Percentiles rank a stretch among this genome's conserved stretches.
Conservation (phyloP, 2,113 vertebrate species). For the Papio anubis region DNA sequence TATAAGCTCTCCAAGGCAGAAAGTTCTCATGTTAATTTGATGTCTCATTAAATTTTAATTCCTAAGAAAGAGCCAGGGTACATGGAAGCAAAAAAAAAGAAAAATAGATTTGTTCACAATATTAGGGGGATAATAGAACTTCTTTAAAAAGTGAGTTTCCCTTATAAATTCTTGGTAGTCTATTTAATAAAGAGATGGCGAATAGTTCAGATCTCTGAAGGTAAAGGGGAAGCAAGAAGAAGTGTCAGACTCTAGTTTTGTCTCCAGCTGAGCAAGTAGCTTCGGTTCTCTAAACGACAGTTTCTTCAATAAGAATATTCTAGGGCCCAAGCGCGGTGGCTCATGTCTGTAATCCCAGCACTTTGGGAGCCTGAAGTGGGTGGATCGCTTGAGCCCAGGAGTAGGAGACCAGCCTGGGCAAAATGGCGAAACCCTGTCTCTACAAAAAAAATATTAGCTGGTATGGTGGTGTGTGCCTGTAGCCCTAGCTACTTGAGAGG, state of each 20-base stretch:
- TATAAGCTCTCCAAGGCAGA: conserved; percentile 24
- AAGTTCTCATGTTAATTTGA: conserved; percentile 55
- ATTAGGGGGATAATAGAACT: not conserved
- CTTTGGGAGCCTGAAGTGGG: too few relatives aligned
- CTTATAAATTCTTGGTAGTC: conserved; percentile 19
- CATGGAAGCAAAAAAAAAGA: not conserved
- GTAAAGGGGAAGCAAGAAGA: not conserved
- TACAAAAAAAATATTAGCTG: too few relatives aligned
- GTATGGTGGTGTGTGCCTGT: too few relatives aligned
- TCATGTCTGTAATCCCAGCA: too few relatives aligned
- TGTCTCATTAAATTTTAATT: conserved; percentile 67
- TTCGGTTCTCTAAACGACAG: conserved; percentile 20
- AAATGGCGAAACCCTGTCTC: too few relatives aligned
- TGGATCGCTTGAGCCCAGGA: too few relatives aligned
- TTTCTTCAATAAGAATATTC: conserved; percentile 35
- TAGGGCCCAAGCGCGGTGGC: too few relatives aligned
- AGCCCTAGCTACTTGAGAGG: too few relatives aligned
- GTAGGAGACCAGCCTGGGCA: too few relatives aligned
- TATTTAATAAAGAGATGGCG: not conserved
- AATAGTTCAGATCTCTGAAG: not conserved
- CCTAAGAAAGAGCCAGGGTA: not conserved
- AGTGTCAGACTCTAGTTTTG: not conserved
- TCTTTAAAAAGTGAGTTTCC: conserved; percentile 3
- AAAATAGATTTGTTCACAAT: not conserved
- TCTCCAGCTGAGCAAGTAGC: not conserved